These are phyloP conservation scores for Phortica variegata DNA, from an alignment of 1,140 invertebrate genomes.

Conservation along the genomic window DNA sequence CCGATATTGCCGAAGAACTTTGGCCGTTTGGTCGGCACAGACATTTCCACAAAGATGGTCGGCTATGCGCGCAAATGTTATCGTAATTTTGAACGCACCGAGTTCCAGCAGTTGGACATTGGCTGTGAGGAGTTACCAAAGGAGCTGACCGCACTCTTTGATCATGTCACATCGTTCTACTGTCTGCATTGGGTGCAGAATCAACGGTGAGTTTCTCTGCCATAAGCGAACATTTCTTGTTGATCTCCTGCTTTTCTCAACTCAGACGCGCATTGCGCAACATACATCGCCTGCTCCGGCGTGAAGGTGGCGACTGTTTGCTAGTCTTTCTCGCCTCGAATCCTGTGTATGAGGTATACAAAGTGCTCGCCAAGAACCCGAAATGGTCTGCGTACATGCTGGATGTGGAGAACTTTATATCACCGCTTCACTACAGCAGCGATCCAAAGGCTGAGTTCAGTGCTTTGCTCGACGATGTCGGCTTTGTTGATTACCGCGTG, in stretches of 20 bases:
- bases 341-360: slow-evolving; percentile 71
- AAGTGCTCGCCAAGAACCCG: slow-evolving; percentile 60
- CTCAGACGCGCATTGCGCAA: slow-evolving; percentile 14
- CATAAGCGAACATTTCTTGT: slow-evolving; percentile 18
- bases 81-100: slow-evolving; percentile 42
- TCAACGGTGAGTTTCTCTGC: slow-evolving; percentile 69
- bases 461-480: slow-evolving; percentile 64
- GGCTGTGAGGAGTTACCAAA: slow-evolving; percentile 50
- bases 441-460: slow-evolving; percentile 66
- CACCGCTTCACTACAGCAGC: slow-evolving; percentile 65
- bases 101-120: slow-evolving; percentile 70
- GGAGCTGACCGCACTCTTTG: slow-evolving; percentile 59
- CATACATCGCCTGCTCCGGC: slow-evolving; percentile 26
- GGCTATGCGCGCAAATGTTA: slow-evolving; percentile 64
- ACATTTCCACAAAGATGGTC: slow-evolving; percentile 73
- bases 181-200: slow-evolving; percentile 81
- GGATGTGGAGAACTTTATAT: slow-evolving; percentile 66
- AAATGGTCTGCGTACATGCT: slow-evolving; percentile 70
- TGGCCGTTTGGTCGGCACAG: slow-evolving; percentile 62
- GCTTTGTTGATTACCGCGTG: slow-evolving; percentile 69
- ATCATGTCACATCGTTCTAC: slow-evolving; percentile 78
- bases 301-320: slow-evolving; percentile 64
- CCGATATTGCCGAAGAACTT: slow-evolving; percentile 64
- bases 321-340: slow-evolving; percentile 72
- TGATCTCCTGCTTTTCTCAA: no score